Base-by-base conservation (phyloP, 2,113 vertebrate species). In the Melospiza melodia region DNA sequence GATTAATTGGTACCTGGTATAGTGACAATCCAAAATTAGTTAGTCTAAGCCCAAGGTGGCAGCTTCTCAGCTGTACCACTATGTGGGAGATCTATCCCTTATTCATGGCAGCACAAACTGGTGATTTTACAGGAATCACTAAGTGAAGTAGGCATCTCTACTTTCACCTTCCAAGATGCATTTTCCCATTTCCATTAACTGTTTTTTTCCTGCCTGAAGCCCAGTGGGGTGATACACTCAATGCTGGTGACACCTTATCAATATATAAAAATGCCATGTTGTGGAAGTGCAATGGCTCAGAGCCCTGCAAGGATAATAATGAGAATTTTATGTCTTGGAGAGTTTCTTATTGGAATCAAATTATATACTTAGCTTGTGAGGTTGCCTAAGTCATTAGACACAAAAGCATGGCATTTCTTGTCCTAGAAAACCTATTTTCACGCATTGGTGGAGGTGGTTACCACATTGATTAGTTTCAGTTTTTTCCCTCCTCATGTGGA, bases 341-440 rank as follows among this genome's bases (percentile, higher is more conserved):
- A 88, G 79, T 69, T 94, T 91, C 73, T 92, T 81, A 84, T 12
- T 95, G 75, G 72, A 95, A 88, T 94, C 65, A 91, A 93, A 74
- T 95, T 74, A 91, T 90, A 85, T 87, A 92, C 72, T 90, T 93
- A 77, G 48, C 65, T 91, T 80, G 46, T 84, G 48, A 86, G 76
- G 82, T 41, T n/a, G n/a, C 37, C 65, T 81, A 66, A 94, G 61
- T 86, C 49, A 81, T 92, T 82, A 75, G 44, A 48, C 67, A n/a
- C 74, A 82, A 87, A 93, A 85, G 30, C 43, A 13, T 72, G 52
- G 24, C 33, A 84, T 81, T 88, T 95, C 91, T 90, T 93, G 48
- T 71, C 76, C 55, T 67, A 74, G 48, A 95, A 96, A 90, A 90
- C 43, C 55, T 57, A 39, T 93, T 94, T 93, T 78, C 4, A 2